Percentiles rank a stretch among this genome's conserved stretches.
Conservation (phyloP, 2,888 invertebrate genomes). For the Drosophila koepferae region DNA sequence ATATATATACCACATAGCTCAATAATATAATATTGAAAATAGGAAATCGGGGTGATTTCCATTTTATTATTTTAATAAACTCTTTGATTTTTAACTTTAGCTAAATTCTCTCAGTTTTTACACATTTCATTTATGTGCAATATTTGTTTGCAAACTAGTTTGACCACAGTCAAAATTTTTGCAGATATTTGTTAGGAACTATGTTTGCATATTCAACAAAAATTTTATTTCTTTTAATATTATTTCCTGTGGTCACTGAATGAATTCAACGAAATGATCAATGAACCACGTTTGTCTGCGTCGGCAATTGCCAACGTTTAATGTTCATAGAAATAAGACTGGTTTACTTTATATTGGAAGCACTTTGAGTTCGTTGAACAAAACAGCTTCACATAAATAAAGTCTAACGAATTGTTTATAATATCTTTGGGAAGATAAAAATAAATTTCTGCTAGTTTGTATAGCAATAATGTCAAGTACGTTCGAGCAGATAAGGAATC, state of each 20-base stretch:
- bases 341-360: conserved; percentile 13
- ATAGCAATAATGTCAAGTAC: conserved; percentile 49
- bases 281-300: conserved; percentile 13
- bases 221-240: not conserved
- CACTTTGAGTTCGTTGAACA: conserved; percentile 24
- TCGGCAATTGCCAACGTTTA: not conserved
- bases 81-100: not conserved
- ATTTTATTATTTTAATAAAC: not conserved
- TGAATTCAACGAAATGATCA: conserved; percentile 14
- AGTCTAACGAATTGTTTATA: conserved; percentile 7
- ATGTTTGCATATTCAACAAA: not conserved
- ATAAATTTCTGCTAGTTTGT: conserved; percentile 6
- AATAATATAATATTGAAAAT: no score
- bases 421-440: conserved; percentile 39
- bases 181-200: not conserved
- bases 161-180: not conserved
- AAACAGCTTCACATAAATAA: conserved; percentile 16
- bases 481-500: conserved; percentile 39
- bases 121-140: not conserved
- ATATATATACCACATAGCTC: not conserved
- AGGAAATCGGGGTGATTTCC: no score
- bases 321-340: conserved; percentile 8
- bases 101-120: not conserved
- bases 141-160: conserved; percentile 5
- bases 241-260: conserved; percentile 1